phyloP scores from a whole-genome alignment of 2,113 vertebrate genomes.

The Platichthys stellatus region DNA sequence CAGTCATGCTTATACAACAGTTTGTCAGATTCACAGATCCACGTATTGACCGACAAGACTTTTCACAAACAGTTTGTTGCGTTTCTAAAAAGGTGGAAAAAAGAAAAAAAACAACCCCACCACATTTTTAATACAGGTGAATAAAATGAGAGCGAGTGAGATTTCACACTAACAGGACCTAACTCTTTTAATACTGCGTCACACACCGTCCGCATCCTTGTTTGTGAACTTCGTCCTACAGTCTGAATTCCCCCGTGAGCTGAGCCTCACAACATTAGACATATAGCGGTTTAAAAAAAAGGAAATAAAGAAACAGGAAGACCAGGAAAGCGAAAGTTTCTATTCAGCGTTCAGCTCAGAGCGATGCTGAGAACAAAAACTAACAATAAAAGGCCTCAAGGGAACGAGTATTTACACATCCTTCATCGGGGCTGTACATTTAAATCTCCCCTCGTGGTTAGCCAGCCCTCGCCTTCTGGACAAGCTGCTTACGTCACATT shows the following conservation, averaged over 20 bases:
- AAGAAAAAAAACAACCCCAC: background rate
- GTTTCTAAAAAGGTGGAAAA: background rate
- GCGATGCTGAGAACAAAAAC: background rate
- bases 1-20: conserved; percentile 51
- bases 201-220: conserved; percentile 5
- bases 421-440: conserved; percentile 41
- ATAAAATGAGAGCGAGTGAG: conserved; percentile 5
- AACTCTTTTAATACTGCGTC: conserved; percentile 10
- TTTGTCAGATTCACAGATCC: conserved; percentile 35
- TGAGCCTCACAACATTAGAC: conserved; percentile 33
- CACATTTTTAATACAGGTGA: conserved; percentile 15
- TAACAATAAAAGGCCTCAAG: conserved; percentile 32
- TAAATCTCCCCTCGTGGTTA: background rate
- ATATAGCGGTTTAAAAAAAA: conserved; percentile 9
- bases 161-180: conserved; percentile 16
- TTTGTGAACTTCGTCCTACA: conserved; percentile 7
- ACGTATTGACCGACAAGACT: conserved; percentile 15
- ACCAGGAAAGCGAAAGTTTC: conserved; percentile 19
- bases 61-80: conserved; percentile 34
- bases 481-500: background rate
- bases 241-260: background rate
- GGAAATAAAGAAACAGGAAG: conserved; percentile 15
- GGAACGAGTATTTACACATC: conserved; percentile 66
- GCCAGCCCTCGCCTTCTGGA: background rate
- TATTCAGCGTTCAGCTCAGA: conserved; percentile 32